These are phyloP conservation scores for Zoanthus sansibaricus DNA, from an alignment of 92 coral and sea anemone genomes.

Conservation along the genomic window DNA sequence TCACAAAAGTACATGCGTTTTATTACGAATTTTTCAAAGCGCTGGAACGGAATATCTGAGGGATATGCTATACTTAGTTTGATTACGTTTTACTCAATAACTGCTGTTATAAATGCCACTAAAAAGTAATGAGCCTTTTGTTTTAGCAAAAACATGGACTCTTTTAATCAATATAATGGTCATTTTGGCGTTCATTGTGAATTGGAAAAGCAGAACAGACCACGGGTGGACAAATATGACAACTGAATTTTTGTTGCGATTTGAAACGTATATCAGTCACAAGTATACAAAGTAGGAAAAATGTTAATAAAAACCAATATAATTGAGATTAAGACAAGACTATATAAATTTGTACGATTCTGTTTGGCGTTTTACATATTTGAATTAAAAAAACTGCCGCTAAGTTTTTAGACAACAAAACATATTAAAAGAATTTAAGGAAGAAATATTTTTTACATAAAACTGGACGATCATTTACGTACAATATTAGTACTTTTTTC, in stretches of 20 bases:
- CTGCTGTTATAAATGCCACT: neutral
- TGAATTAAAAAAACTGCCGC: too few species aligned
- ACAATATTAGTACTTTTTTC: too few species aligned
- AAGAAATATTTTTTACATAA: too few species aligned
- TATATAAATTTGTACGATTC: neutral
- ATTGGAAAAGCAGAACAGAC: neutral
- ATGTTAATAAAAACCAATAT: neutral
- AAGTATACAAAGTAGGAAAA: neutral
- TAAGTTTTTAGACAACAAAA: too few species aligned
- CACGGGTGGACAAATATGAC: neutral
- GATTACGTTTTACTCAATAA: neutral
- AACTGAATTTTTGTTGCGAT: neutral
- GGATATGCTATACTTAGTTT: neutral
- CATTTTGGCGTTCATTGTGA: neutral
- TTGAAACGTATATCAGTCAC: neutral
- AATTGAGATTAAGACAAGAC: neutral
- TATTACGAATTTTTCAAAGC: neutral
- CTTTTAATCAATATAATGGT: neutral
- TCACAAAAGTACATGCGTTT: neutral
- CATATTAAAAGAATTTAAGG: too few species aligned
- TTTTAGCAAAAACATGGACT: neutral
- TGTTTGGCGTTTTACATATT: too few species aligned
- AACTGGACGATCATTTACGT: too few species aligned
- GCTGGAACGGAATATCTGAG: neutral
- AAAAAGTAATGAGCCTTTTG: neutral